A percentile compares a stretch with the other conserved stretches of the same genome.
Evolutionary conservation across 1,140 invertebrate genomes (phyloP).

Genomic region (Zaprionus ornatus): DNA sequence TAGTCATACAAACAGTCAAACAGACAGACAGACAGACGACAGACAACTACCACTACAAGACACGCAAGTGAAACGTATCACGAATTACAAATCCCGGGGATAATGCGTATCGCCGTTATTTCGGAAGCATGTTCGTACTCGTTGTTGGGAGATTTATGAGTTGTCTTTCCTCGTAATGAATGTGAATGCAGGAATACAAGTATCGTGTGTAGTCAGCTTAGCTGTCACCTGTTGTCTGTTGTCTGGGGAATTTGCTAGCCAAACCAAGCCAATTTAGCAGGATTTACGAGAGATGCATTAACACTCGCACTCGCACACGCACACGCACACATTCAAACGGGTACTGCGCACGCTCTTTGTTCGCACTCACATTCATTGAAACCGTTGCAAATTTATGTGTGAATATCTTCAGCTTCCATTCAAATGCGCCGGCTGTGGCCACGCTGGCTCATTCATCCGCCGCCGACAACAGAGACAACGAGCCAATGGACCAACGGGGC

Average conservation of each 20-base stretch:
- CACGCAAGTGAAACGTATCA: slow-evolving; percentile 51
- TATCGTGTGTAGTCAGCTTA: not conserved
- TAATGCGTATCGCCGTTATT: slow-evolving; percentile 23
- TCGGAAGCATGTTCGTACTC: slow-evolving; percentile 1
- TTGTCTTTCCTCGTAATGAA: not conserved
- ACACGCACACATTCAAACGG: too few species aligned
- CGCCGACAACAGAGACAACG: not conserved
- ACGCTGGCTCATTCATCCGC: slow-evolving; percentile 3
- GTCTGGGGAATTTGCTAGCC: not conserved
- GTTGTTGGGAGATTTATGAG: not conserved
- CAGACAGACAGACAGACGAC: not conserved
- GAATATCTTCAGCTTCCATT: slow-evolving; percentile 32
- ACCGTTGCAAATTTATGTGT: slow-evolving; percentile 7
- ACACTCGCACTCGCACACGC: not conserved
- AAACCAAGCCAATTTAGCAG: not conserved
- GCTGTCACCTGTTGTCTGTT: not conserved
- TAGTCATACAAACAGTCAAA: too few species aligned
- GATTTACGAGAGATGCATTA: not conserved
- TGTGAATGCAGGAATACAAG: not conserved
- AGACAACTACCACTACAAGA: slow-evolving; percentile 1
- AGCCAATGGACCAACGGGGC: not conserved
- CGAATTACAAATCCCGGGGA: slow-evolving; percentile 24
- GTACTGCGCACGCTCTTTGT: not conserved
- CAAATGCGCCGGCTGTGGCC: slow-evolving; percentile 15
- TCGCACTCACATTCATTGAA: slow-evolving; percentile 8